Evolutionary conservation across 53 echinoderm and acorn worm genomes (phyloP).

Genomic region (Echinometra lucunter): DNA sequence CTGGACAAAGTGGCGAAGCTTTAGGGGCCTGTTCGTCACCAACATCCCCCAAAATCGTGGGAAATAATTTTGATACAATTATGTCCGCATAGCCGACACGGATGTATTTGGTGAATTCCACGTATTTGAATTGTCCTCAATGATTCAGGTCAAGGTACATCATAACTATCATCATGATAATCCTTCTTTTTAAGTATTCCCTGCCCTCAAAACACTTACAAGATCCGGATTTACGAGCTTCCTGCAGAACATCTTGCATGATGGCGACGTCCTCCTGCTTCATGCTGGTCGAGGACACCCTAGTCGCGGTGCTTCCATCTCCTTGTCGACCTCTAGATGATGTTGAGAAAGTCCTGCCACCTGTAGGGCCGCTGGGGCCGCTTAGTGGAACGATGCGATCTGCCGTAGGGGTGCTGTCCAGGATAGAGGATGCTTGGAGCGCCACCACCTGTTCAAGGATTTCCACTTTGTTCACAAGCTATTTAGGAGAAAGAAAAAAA

Average conservation of each 20-base stretch:
- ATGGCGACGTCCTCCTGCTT: conserved; percentile 37
- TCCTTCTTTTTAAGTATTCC: no score
- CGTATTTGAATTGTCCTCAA: no score
- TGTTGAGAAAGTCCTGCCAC: not conserved
- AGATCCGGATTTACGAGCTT: conserved; percentile 11
- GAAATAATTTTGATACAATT: no score
- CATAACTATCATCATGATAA: no score
- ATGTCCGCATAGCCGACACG: no score
- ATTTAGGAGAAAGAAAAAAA: not conserved
- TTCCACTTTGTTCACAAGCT: conserved; percentile 62
- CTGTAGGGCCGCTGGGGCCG: not conserved
- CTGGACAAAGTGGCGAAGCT: no score
- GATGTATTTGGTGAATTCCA: no score
- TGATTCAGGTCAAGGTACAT: no score
- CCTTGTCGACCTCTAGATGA: not conserved
- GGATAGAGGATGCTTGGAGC: conserved; percentile 48
- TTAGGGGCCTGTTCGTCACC: no score
- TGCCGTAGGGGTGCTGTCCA: conserved; percentile 4
- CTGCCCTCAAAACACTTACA: not conserved
- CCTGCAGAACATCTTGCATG: conserved; percentile 54
- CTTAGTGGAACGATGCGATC: not conserved
- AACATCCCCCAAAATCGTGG: no score
- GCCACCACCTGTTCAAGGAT: conserved; percentile 59
- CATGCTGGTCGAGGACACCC: conserved; percentile 17
- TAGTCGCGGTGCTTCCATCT: not conserved